A percentile compares a stretch with the other conserved stretches of the same genome.
Evolutionary conservation across 2,888 invertebrate species (phyloP).

Genomic region (Synanthedon myopaeformis): DNA sequence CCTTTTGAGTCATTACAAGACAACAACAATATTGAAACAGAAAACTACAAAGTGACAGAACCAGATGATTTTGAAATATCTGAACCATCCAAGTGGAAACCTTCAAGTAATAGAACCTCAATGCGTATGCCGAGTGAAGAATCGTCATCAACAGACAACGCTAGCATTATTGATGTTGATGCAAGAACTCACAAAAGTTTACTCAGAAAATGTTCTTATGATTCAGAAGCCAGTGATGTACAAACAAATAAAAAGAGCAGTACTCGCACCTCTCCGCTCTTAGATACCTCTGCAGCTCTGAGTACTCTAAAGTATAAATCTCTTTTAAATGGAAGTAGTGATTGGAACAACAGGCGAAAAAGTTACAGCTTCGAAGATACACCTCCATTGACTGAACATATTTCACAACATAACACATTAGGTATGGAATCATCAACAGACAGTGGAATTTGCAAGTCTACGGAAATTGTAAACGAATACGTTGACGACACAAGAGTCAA

Average conservation of each 20-base stretch:
- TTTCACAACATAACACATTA: conserved; percentile 47
- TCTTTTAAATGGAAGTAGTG: conserved; percentile 51
- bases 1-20: conserved; percentile 46
- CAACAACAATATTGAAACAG: conserved; percentile 33
- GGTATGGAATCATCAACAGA: conserved; percentile 82
- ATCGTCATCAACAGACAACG: conserved; percentile 53
- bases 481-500: conserved; percentile 21
- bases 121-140: conserved; percentile 75
- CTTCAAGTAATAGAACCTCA: conserved; percentile 74
- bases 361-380: conserved; percentile 79
- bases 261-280: conserved; percentile 38
- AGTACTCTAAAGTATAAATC: conserved; percentile 59
- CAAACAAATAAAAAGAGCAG: conserved; percentile 31
- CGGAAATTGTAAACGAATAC: conserved; percentile 70
- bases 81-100: conserved; percentile 74
- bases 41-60: conserved; percentile 61
- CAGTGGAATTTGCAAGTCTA: conserved; percentile 80
- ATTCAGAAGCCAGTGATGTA: conserved; percentile 45
- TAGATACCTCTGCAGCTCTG: conserved; percentile 44
- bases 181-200: conserved; percentile 32
- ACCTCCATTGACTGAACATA: conserved; percentile 38
- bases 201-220: conserved; percentile 42
- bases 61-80: conserved; percentile 69
- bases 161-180: conserved; percentile 57
- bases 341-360: conserved; percentile 81